phyloP scores from a whole-genome alignment of 1,140 invertebrate species.

The Octopus bimaculoides region DNA sequence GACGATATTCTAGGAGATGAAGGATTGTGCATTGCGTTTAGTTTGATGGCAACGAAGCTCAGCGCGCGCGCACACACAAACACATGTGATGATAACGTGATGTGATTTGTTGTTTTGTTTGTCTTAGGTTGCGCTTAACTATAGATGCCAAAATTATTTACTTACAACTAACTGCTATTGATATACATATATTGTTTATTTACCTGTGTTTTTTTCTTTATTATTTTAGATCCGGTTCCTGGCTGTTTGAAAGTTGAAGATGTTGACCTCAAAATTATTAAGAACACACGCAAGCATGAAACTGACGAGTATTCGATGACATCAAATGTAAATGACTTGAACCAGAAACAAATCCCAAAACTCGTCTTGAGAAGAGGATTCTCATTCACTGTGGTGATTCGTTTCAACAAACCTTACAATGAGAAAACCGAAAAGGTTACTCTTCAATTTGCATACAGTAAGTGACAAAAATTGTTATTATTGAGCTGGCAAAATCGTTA shows the following conservation, averaged over 20 bases:
- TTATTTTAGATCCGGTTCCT: not conserved
- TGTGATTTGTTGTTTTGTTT: no score
- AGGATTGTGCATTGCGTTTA: no score
- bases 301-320: conserved; percentile 30
- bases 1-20: no score
- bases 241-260: conserved; percentile 13
- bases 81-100: no score
- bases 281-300: conserved; percentile 26
- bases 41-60: no score
- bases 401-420: conserved; percentile 27
- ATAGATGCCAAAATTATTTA: no score
- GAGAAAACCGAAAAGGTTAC: conserved; percentile 25
- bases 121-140: no score
- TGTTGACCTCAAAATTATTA: conserved; percentile 27
- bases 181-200: not conserved
- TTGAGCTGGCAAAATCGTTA: no score
- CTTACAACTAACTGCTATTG: no score
- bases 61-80: no score
- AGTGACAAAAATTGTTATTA: not conserved
- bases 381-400: conserved; percentile 26
- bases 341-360: conserved; percentile 10
- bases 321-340: not conserved
- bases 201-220: not conserved
- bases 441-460: conserved; percentile 31
- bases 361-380: conserved; percentile 34